phyloP scores from a whole-genome alignment of 2,113 vertebrate species.

The Osmerus eperlanus region DNA sequence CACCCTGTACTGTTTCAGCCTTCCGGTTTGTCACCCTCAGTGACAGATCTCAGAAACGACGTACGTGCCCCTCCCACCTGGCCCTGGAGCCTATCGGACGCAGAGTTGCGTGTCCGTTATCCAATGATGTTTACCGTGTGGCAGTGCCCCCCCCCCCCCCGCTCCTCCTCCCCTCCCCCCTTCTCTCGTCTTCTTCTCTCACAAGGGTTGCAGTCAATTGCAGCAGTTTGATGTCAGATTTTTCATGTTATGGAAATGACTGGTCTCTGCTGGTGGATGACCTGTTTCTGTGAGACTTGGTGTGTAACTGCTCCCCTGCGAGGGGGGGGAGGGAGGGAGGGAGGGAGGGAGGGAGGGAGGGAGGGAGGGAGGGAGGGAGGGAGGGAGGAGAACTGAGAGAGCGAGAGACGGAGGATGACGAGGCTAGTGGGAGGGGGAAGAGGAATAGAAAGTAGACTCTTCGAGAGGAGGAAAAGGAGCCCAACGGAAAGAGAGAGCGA shows the following conservation, averaged over 20 bases:
- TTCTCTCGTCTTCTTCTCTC: constrained; percentile 1
- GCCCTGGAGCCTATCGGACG: too few relatives aligned
- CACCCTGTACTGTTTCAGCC: neutral
- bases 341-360: constrained; percentile 10
- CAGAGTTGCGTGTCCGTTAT: too few relatives aligned
- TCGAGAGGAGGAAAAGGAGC: neutral
- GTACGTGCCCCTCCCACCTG: neutral
- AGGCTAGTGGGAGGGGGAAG: neutral
- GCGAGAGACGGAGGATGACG: constrained; percentile 7
- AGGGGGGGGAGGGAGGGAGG: constrained; percentile 21
- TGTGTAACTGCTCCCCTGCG: constrained; percentile 34
- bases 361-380: constrained; percentile 22
- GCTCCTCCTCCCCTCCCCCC: neutral
- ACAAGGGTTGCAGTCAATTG: constrained; percentile 30
- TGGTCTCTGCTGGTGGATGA: constrained; percentile 33
- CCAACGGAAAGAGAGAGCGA: constrained; percentile 1
- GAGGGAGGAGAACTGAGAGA: constrained; percentile 14
- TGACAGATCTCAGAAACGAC: constrained; percentile 8
- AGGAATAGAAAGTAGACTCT: constrained; percentile 2
- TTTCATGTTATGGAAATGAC: constrained; percentile 37
- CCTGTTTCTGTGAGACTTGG: constrained; percentile 29
- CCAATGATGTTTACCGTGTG: neutral
- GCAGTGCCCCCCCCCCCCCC: neutral
- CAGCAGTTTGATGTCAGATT: constrained; percentile 17
- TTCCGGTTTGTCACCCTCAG: neutral